Evolutionary conservation across 2,888 invertebrate species (phyloP).

Genomic region (Pseudococcus viburni): DNA sequence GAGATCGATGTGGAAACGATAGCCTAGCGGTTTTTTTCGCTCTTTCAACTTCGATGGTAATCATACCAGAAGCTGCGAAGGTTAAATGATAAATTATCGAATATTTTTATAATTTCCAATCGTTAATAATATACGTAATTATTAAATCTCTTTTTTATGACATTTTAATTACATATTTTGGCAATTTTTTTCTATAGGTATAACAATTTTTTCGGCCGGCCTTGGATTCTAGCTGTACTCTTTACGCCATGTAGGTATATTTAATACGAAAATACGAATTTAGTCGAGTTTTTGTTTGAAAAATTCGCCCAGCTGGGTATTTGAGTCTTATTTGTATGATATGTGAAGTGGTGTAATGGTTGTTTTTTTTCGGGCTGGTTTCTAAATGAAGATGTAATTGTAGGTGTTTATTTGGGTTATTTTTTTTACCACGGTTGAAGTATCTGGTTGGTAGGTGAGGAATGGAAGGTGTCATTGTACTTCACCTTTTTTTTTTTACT

Average conservation of each 20-base stretch:
- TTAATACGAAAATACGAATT: neutral
- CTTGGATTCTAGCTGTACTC: neutral
- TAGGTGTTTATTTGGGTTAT: too few species aligned
- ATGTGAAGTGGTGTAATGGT: neutral
- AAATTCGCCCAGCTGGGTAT: neutral
- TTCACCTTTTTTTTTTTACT: too few species aligned
- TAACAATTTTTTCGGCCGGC: neutral
- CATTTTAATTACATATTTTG: constrained; percentile 54
- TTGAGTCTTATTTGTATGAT: neutral
- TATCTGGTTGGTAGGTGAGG: too few species aligned
- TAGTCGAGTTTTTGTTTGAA: neutral
- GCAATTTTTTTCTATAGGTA: constrained; percentile 1
- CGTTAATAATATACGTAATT: constrained; percentile 42
- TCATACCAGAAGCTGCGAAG: constrained; percentile 44
- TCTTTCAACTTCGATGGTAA: neutral
- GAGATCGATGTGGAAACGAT: neutral
- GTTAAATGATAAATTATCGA: constrained; percentile 40
- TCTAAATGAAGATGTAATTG: neutral
- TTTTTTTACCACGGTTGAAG: too few species aligned
- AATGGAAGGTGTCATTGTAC: too few species aligned
- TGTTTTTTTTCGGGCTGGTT: neutral
- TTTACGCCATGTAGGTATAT: neutral
- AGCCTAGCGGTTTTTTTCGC: neutral
- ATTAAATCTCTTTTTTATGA: constrained; percentile 52
- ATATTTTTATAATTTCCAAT: constrained; percentile 53